Base-by-base conservation (phyloP, 2,888 invertebrate genomes). In the Camponotus fellah region DNA sequence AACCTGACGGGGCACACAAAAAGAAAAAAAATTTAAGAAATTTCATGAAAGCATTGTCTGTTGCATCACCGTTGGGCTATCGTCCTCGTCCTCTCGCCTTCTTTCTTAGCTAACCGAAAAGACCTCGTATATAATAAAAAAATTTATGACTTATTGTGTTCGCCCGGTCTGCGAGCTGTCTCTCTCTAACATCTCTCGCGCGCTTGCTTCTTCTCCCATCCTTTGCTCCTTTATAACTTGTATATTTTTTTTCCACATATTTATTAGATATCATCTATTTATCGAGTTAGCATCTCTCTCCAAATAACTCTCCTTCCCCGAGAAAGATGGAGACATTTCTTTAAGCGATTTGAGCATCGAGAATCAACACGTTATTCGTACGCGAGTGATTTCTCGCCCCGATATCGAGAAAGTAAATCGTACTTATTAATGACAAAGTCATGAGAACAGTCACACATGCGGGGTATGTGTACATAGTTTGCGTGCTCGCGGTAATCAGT, bases 71-170 rank as follows among this genome's bases (percentile, higher is more conserved):
- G 91, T 86, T 89, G 85, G 84, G 75, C 74, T 86, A 86, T 90
- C 79, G 43, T 12, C 85, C 86, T 85, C 79, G 66, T 43, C 74
- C 69, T 74, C 32, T 53, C 53, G 53, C 71, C 72, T 83, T 85
- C 79, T 85, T 84, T 86, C 83, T 84, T 83, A 72, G 71, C 75
- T 81, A 79, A 84, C 85, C 86, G 84, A 72, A 85, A 77, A 84
- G 87, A 87, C 89, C 89, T 91, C 93, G 91, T 91, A 92, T 93
- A 94, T 94, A 94, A 94, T 94, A 94, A 94, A 93, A 87, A 94
- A 94, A 94, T 94, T 94, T 94, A 94, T 94, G 93, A 91, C 93
- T 90, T 80, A 87, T 77, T 88, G 88, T 88, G 88, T 91, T 89
- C 40, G 85, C 89, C 84, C 85, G 43, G 71, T 49, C 56, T n/a